Base-by-base conservation (phyloP, 2,888 invertebrate species). In the Cyaniris semiargus region DNA sequence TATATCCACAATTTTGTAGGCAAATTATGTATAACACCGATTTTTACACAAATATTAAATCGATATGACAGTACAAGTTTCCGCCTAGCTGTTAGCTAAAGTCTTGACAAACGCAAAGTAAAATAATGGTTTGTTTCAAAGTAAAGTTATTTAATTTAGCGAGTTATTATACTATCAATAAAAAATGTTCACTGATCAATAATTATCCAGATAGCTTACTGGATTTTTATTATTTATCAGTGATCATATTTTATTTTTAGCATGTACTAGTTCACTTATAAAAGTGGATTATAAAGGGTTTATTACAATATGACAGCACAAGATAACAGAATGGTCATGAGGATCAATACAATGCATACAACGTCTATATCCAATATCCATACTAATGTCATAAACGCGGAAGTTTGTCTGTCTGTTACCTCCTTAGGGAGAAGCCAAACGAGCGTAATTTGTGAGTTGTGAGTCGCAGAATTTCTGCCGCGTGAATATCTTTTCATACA, bases 61-160 rank as follows among this genome's bases (percentile, higher is more conserved):
- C 60, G 60, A 60, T 23, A 60, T 23, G 60, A 23, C 23, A 23
- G 60, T 60, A 60, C 60, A 60, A 60, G 60, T 60, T 23, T 60
- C 60, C 60, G 60, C 60, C 60, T 60, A 58, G 58, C 18, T 58
- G 3, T 38, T 38, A 38, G 38, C 38, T 1, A 58, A n/a, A 58
- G 15, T 58, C 5, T 58, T 23, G 23, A 23, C 10, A 23, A 60
- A 60, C 23, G 60, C 60, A 60, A 21, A 21, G 21, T 18, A 58
- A 23, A n/a, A 56, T 18, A 56, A 56, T 56, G 6, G n/a, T 56
- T 58, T 58, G 21, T 21, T 58, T 58, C 5, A 18, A 58, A 8
- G 56, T 56, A 6, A 53, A 5, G 15, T 53, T 3, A 18, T 58
- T 21, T 21, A 21, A 21, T 56, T 58, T 7, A 58, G 21, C 7